Conservation (phyloP, 1,140 invertebrate species). For the Grapholita molesta region DNA sequence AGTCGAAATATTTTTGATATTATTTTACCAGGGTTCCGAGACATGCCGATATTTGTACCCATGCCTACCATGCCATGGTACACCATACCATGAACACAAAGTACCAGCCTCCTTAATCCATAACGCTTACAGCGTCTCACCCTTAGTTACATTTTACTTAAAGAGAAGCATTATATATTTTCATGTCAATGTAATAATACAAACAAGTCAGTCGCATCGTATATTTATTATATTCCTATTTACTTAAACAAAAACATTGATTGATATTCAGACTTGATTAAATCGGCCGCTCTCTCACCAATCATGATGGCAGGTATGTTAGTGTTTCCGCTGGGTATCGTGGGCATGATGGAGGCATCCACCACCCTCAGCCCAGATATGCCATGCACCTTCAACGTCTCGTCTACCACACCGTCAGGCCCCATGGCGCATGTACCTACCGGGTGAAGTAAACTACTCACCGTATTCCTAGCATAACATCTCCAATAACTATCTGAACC, state of each 20-base stretch:
- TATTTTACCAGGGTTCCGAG: too few species aligned
- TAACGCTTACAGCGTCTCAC: too few species aligned
- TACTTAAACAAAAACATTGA: background rate
- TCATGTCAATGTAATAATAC: too few species aligned
- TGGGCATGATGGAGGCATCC: conserved; percentile 86
- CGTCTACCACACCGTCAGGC: conserved; percentile 80
- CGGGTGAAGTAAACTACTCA: conserved; percentile 89
- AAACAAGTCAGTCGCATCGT: background rate
- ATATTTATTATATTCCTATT: background rate
- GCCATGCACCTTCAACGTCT: conserved; percentile 80
- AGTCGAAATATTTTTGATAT: too few species aligned
- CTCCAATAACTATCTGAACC: conserved; percentile 82
- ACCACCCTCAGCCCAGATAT: conserved; percentile 81
- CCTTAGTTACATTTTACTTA: too few species aligned
- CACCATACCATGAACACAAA: too few species aligned
- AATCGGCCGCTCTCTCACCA: conserved; percentile 73
- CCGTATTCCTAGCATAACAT: conserved; percentile 81
- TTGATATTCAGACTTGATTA: conserved; percentile 53
- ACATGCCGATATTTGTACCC: too few species aligned
- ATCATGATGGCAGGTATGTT: conserved; percentile 78
- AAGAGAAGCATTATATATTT: too few species aligned
- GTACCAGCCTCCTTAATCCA: too few species aligned
- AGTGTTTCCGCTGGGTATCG: conserved; percentile 74
- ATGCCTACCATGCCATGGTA: too few species aligned
- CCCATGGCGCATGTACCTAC: conserved; percentile 90